Percentiles rank a stretch among this genome's conserved stretches.
phyloP scores from a whole-genome alignment of 2,797 vertebrate species.

The Staurois parvus region DNA sequence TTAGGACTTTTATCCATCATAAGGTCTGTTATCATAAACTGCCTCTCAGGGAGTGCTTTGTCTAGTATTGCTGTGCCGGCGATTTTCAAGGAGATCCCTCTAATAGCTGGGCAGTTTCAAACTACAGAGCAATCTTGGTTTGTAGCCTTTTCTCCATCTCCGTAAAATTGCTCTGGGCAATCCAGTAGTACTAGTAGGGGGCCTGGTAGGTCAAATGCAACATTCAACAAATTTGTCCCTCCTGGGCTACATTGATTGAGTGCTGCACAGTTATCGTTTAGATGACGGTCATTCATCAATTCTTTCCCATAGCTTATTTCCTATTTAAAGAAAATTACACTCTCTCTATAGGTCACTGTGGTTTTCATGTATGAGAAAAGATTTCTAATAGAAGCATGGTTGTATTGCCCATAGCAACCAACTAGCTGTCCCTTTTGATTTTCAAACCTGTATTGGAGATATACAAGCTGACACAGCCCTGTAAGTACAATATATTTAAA shows the following conservation, averaged over 20 bases:
- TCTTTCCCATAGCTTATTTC: slow-evolving; percentile 25
- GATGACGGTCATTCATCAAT: slow-evolving; percentile 35
- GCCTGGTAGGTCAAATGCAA: slow-evolving; percentile 30
- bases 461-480: too few relatives aligned
- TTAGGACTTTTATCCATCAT: neutral
- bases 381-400: neutral
- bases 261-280: neutral
- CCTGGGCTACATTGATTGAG: slow-evolving; percentile 36
- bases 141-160: slow-evolving; percentile 15
- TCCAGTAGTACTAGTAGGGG: neutral
- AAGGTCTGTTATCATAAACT: too few relatives aligned
- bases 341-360: neutral
- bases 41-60: neutral
- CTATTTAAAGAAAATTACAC: neutral
- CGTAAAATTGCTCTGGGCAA: slow-evolving; percentile 8
- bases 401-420: neutral
- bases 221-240: slow-evolving; percentile 23
- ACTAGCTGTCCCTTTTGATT: neutral
- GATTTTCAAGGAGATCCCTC: neutral
- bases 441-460: neutral
- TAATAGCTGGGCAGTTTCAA: neutral
- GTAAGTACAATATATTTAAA: too few relatives aligned
- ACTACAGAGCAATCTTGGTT: neutral
- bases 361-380: too few relatives aligned
- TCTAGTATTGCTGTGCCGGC: neutral